These are phyloP conservation scores for Rafetus swinhoei DNA, from an alignment of 2,113 vertebrate species.

Conservation along the genomic window DNA sequence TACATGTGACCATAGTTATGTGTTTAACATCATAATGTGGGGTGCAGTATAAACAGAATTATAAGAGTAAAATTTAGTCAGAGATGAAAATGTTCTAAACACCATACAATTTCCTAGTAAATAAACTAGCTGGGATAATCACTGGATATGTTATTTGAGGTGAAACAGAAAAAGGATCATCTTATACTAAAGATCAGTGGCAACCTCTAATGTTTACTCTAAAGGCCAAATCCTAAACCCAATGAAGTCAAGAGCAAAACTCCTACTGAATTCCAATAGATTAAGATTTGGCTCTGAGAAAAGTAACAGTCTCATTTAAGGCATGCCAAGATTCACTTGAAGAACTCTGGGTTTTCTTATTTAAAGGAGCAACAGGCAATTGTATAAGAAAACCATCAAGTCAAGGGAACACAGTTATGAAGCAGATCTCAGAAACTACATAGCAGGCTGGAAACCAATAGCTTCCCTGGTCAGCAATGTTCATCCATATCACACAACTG, in stretches of 20 bases:
- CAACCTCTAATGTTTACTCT: not conserved
- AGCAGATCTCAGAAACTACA: not conserved
- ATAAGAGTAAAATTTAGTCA: not conserved
- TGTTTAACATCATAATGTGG: not conserved
- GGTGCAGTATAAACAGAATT: not conserved
- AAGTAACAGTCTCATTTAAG: conserved; percentile 3
- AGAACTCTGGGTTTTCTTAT: conserved; percentile 45
- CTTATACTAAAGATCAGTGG: accelerated
- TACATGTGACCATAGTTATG: accelerated
- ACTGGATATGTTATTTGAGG: not conserved
- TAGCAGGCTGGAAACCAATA: not conserved
- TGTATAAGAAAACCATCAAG: not conserved
- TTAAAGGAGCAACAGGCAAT: conserved; percentile 48
- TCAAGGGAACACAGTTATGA: not conserved
- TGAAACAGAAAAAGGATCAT: not conserved
- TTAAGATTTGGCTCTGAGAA: not conserved
- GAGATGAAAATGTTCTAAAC: not conserved
- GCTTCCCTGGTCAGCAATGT: conserved; percentile 20
- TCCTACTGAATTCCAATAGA: not conserved
- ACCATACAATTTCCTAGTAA: not conserved
- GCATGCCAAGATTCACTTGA: conserved; percentile 13
- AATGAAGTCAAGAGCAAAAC: not conserved
- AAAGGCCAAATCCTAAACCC: not conserved
- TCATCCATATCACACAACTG: not conserved
- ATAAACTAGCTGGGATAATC: accelerated